Conservation (phyloP, 2,113 vertebrate genomes). For the Crotophaga sulcirostris region DNA sequence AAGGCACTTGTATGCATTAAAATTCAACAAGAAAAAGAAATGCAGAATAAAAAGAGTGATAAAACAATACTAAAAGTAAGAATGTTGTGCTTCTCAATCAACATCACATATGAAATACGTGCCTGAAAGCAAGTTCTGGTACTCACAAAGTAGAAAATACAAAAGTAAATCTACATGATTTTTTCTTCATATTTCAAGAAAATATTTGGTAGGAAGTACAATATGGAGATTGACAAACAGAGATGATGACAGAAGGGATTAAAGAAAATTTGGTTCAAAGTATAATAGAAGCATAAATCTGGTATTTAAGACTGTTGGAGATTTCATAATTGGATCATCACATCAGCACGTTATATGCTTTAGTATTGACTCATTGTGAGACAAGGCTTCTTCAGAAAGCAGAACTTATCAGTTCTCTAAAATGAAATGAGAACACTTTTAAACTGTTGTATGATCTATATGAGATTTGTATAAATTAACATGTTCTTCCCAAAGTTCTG, state of each 20-base stretch:
- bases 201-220: neutral
- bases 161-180: neutral
- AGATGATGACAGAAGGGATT: neutral
- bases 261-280: neutral
- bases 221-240: neutral
- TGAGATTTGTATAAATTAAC: neutral
- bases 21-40: slow-evolving; percentile 12
- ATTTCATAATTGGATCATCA: neutral
- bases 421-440: neutral
- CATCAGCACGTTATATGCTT: neutral
- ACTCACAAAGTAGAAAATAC: neutral
- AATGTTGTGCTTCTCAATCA: neutral
- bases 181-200: neutral
- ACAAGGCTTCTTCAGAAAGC: neutral
- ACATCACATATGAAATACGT: neutral
- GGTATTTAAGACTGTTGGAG: neutral
- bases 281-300: neutral
- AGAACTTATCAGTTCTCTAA: neutral
- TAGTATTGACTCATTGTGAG: neutral
- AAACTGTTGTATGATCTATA: neutral
- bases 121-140: neutral
- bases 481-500: neutral
- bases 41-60: neutral
- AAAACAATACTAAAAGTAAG: neutral
- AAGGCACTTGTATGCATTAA: neutral